Conservation (phyloP, 2,888 invertebrate genomes). For the Cosmia pyralina region DNA sequence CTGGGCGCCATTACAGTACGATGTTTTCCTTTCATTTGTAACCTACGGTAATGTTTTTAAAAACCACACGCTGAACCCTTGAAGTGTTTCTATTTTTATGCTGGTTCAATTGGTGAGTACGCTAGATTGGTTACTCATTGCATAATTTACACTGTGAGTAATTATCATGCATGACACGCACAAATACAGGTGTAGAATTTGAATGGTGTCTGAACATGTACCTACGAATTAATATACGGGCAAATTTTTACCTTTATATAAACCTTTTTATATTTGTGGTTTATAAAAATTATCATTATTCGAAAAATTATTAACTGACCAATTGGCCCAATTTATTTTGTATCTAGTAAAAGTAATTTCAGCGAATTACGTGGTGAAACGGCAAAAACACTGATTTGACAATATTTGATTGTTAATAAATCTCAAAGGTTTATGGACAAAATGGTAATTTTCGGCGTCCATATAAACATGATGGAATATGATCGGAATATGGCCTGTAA, state of each 20-base stretch:
- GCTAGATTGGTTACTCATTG: slow-evolving; percentile 7
- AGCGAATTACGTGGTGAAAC: not conserved
- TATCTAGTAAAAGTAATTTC: not conserved
- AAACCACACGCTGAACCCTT: slow-evolving; percentile 3
- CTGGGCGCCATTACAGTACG: slow-evolving; percentile 46
- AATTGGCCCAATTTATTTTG: not conserved
- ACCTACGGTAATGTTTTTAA: slow-evolving; percentile 19
- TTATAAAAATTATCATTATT: no score
- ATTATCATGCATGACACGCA: slow-evolving; percentile 15
- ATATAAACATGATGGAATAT: not conserved
- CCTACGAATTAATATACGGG: not conserved
- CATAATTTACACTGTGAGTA: slow-evolving; percentile 7
- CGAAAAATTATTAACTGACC: no score
- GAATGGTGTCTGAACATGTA: not conserved
- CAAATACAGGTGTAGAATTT: not conserved
- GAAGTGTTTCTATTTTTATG: slow-evolving; percentile 30
- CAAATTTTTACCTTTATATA: no score
- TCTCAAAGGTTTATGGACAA: slow-evolving; percentile 9
- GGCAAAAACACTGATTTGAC: slow-evolving; percentile 8
- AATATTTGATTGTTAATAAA: slow-evolving; percentile 35
- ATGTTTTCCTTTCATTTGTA: slow-evolving; percentile 22
- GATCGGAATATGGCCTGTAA: not conserved
- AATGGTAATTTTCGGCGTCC: slow-evolving; percentile 22
- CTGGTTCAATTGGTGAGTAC: slow-evolving; percentile 3
- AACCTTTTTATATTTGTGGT: no score